Percentiles rank a stretch among this genome's conserved stretches.
Evolutionary conservation across 2,113 vertebrate genomes (phyloP).

Genomic region (Phycodurus eques): DNA sequence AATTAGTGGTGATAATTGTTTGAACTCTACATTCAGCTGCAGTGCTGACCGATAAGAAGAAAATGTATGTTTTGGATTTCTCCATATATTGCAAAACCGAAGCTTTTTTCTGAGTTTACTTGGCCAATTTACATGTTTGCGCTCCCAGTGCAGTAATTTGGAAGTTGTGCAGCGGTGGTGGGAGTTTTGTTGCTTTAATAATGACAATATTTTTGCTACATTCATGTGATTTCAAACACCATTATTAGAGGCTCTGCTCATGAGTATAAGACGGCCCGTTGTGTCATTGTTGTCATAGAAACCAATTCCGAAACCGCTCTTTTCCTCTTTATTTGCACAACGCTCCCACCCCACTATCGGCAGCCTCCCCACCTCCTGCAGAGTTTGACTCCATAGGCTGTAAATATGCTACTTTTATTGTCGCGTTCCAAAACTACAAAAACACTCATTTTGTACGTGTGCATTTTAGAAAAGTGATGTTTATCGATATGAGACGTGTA

Average conservation of each 20-base stretch:
- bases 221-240: slow-evolving; percentile 29
- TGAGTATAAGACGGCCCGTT: slow-evolving; percentile 24
- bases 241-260: slow-evolving; percentile 34
- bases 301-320: slow-evolving; percentile 38
- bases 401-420: slow-evolving; percentile 40
- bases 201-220: slow-evolving; percentile 28
- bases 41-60: too few species aligned
- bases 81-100: background rate
- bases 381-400: slow-evolving; percentile 37
- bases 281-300: slow-evolving; percentile 39
- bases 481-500: slow-evolving; percentile 11
- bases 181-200: slow-evolving; percentile 30
- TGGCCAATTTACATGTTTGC: slow-evolving; percentile 10
- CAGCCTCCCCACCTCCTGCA: slow-evolving; percentile 30
- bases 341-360: slow-evolving; percentile 36
- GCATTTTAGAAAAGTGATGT: slow-evolving; percentile 3
- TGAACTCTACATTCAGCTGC: background rate
- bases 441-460: background rate
- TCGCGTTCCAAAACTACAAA: slow-evolving; percentile 2
- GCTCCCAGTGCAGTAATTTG: slow-evolving; percentile 4
- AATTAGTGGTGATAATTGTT: background rate
- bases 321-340: slow-evolving; percentile 36
- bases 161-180: background rate
- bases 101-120: background rate
- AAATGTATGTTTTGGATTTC: background rate